phyloP scores from a whole-genome alignment of 2,113 vertebrate species.

The Camelus dromedarius region DNA sequence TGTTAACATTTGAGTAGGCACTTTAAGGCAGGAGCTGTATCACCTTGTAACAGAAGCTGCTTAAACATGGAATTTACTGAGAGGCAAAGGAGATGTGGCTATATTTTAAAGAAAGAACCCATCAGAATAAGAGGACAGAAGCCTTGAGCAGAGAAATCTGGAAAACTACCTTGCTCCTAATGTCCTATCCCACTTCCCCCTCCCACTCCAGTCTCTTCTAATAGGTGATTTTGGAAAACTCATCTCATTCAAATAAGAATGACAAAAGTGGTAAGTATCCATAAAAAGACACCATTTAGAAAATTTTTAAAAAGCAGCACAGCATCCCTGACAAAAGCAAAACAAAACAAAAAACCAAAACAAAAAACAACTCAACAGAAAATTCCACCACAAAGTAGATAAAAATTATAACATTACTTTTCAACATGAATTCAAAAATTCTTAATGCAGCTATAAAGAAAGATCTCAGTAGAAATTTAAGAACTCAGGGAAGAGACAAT shows the following conservation, averaged over 20 bases:
- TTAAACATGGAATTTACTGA: constrained; percentile 22
- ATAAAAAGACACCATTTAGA: background rate
- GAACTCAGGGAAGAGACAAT: background rate
- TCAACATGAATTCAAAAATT: background rate
- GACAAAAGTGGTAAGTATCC: background rate
- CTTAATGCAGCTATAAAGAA: constrained; percentile 40
- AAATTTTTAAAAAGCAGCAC: background rate
- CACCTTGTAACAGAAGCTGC: background rate
- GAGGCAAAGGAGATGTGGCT: background rate
- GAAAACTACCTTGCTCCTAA: background rate
- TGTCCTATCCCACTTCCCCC: background rate
- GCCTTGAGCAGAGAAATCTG: constrained; percentile 7
- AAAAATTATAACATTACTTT: constrained; percentile 14
- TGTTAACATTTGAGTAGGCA: background rate
- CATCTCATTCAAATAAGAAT: constrained; percentile 28
- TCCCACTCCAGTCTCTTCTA: background rate
- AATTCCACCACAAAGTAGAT: background rate
- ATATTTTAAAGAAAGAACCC: constrained; percentile 47
- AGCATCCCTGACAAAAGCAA: background rate
- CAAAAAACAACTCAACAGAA: constrained; percentile 34
- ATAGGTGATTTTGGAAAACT: constrained; percentile 27
- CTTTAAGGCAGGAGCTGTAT: constrained; percentile 26
- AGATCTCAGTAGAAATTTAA: constrained; percentile 42
- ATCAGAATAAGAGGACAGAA: background rate
- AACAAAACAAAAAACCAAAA: background rate